Conservation (phyloP, 2,888 invertebrate species). For the Euclidia mi region DNA sequence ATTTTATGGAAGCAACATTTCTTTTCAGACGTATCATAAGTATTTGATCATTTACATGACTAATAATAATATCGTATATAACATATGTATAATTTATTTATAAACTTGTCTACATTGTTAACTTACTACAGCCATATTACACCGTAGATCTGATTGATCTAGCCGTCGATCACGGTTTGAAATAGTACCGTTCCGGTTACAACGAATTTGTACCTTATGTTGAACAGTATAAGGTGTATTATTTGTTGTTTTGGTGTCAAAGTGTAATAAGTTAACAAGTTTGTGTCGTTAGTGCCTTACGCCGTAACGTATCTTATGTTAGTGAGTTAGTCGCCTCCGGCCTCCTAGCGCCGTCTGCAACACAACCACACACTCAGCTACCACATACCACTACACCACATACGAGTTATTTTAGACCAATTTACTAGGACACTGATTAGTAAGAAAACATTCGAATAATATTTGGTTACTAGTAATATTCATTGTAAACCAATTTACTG, state of each 20-base stretch:
- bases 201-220: background rate
- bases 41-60: conserved; percentile 77
- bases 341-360: conserved; percentile 88
- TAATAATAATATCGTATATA: conserved; percentile 85
- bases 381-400: conserved; percentile 20
- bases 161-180: conserved; percentile 1
- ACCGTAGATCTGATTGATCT: conserved; percentile 17
- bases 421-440: background rate
- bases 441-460: background rate
- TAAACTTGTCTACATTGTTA: conserved; percentile 79
- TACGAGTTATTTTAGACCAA: background rate
- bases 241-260: conserved; percentile 31
- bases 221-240: background rate
- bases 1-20: conserved; percentile 85
- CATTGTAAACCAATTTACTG: no score
- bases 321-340: conserved; percentile 77
- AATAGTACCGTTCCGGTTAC: background rate
- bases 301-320: conserved; percentile 81
- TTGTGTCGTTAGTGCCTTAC: conserved; percentile 85
- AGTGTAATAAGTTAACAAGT: conserved; percentile 86
- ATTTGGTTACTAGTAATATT: no score
- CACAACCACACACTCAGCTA: conserved; percentile 79
- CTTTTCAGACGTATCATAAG: conserved; percentile 84
- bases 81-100: conserved; percentile 86
- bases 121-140: conserved; percentile 78